Conservation (phyloP, 2,888 invertebrate species). For the Drosophila hamatofila region DNA sequence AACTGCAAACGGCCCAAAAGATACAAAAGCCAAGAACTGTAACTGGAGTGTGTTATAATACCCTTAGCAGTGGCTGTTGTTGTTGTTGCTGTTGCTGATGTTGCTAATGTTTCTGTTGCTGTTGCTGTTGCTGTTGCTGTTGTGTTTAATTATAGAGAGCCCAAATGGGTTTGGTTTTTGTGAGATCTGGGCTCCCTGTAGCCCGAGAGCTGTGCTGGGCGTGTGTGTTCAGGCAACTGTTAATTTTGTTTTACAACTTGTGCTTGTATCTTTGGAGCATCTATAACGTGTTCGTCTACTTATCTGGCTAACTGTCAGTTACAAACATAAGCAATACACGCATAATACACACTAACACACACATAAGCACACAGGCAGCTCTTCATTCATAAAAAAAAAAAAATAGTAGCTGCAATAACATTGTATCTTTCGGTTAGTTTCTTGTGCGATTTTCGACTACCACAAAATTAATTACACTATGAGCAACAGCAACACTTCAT, state of each 20-base stretch:
- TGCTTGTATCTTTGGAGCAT: slow-evolving; percentile 54
- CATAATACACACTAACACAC: slow-evolving; percentile 26
- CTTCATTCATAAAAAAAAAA: slow-evolving; percentile 70
- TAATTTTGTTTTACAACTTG: slow-evolving; percentile 77
- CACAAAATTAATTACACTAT: slow-evolving; percentile 57
- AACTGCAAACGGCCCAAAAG: slow-evolving; percentile 58
- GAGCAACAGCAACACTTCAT: slow-evolving; percentile 37
- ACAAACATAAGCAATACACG: slow-evolving; percentile 23
- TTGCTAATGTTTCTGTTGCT: slow-evolving; percentile 18
- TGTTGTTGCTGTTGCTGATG: slow-evolving; percentile 3
- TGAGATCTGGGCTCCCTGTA: not conserved
- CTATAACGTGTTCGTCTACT: slow-evolving; percentile 65
- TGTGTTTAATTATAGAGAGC: slow-evolving; percentile 70
- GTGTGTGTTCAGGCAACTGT: slow-evolving; percentile 76
- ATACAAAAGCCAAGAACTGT: slow-evolving; percentile 23
- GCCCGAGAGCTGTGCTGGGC: slow-evolving; percentile 33
- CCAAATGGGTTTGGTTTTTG: slow-evolving; percentile 41
- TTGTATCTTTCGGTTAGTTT: slow-evolving; percentile 36
- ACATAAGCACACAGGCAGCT: slow-evolving; percentile 24
- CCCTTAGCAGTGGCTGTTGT: slow-evolving; percentile 40
- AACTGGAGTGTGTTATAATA: slow-evolving; percentile 27
- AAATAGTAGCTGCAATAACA: slow-evolving; percentile 18
- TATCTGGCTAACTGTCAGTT: slow-evolving; percentile 68
- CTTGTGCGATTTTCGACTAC: slow-evolving; percentile 56
- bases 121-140: slow-evolving; percentile 4